These are phyloP conservation scores for Alexandromys fortis DNA, from an alignment of 2,113 vertebrate species.

Conservation along the genomic window DNA sequence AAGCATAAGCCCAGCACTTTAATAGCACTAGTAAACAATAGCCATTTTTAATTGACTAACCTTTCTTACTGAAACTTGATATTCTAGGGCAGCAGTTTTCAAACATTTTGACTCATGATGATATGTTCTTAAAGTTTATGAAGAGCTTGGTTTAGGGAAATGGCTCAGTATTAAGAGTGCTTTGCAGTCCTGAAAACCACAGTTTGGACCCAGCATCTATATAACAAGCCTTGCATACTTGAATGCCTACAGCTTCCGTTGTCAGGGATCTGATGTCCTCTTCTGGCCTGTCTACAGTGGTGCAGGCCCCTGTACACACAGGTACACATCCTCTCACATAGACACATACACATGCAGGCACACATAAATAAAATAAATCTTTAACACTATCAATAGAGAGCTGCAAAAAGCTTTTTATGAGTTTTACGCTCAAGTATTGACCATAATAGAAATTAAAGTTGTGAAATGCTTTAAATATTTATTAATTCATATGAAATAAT, in stretches of 20 bases:
- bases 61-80: background rate
- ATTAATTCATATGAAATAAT: background rate
- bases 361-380: background rate
- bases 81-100: background rate
- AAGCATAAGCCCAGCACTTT: background rate
- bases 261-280: background rate
- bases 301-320: background rate
- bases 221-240: background rate
- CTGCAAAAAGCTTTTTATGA: background rate
- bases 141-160: background rate
- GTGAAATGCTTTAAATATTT: slow-evolving; percentile 26
- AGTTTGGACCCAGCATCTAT: background rate
- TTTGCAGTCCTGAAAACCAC: background rate
- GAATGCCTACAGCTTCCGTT: no score
- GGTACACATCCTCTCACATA: background rate
- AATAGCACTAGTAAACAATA: background rate
- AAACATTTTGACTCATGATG: background rate
- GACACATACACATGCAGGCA: no score
- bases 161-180: background rate
- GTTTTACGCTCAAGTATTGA: background rate
- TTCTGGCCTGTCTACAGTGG: background rate
- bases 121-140: background rate
- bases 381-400: no score
- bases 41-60: background rate
- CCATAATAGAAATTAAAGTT: slow-evolving; percentile 35